Conservation (phyloP, 2,888 invertebrate species). For the Calliopum simillimum region DNA sequence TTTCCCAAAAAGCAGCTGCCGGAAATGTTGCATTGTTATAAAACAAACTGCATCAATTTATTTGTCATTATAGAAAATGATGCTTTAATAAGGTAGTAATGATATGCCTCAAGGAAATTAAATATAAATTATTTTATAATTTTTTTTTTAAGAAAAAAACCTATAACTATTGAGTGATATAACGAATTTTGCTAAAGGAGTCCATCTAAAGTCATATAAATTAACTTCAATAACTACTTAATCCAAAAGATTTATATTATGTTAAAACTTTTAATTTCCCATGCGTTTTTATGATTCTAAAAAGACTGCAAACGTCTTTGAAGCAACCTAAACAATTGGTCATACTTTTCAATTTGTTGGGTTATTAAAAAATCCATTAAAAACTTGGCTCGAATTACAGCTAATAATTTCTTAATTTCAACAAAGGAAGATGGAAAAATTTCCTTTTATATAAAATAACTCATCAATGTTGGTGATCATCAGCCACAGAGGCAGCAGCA, state of each 20-base stretch:
- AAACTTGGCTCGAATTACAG: not conserved
- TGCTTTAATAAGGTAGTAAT: too few species aligned
- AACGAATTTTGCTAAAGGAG: too few species aligned
- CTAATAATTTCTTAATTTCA: slow-evolving; percentile 31
- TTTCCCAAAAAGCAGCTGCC: too few species aligned
- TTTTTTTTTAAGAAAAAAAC: too few species aligned
- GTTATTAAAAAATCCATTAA: slow-evolving; percentile 6
- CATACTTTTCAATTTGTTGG: not conserved
- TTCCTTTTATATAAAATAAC: slow-evolving; percentile 11
- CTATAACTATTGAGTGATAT: too few species aligned
- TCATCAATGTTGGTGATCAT: slow-evolving; percentile 21
- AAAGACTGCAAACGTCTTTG: not conserved
- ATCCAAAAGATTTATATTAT: not conserved
- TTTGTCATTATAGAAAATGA: too few species aligned
- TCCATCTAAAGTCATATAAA: too few species aligned
- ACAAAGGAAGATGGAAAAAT: not conserved
- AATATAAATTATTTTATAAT: too few species aligned
- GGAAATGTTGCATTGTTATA: too few species aligned
- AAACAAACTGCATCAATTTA: too few species aligned
- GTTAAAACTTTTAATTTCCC: not conserved
- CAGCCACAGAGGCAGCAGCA: not conserved
- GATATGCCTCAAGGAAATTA: too few species aligned
- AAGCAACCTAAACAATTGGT: not conserved
- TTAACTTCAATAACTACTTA: not conserved
- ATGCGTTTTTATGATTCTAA: not conserved